phyloP scores from a whole-genome alignment of 64 coral and sea anemone genomes.

The Anthopleura sola region DNA sequence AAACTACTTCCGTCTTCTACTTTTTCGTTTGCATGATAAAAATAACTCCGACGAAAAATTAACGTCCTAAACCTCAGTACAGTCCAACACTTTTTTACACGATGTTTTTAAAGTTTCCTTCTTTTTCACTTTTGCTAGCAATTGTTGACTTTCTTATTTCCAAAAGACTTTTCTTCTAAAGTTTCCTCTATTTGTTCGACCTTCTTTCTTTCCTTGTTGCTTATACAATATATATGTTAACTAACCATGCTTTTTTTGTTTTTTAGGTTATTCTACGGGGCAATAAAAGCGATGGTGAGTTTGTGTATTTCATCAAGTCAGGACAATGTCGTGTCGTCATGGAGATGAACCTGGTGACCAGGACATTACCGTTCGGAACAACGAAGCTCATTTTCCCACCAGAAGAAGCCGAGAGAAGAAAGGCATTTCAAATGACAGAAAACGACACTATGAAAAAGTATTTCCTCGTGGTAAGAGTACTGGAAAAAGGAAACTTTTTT shows the following conservation, averaged over 20 bases:
- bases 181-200: no score
- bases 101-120: no score
- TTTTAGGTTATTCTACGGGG: conserved; percentile 56
- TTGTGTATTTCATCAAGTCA: conserved; percentile 72
- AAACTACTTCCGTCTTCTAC: no score
- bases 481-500: conserved; percentile 73
- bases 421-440: conserved; percentile 21
- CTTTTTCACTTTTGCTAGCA: no score
- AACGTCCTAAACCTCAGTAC: no score
- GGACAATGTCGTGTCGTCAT: conserved; percentile 61
- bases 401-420: background rate
- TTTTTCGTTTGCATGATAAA: no score
- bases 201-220: background rate
- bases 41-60: no score
- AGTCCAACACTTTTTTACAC: no score
- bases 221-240: background rate
- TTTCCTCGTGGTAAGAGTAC: conserved; percentile 49
- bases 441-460: conserved; percentile 36
- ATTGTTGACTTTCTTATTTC: no score
- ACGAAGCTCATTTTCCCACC: conserved; percentile 50
- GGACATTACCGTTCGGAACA: background rate
- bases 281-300: conserved; percentile 27
- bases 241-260: background rate
- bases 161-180: no score
- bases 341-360: conserved; percentile 72